Evolutionary conservation across 2,113 vertebrate species (phyloP).

Genomic region (Colinus virginianus): DNA sequence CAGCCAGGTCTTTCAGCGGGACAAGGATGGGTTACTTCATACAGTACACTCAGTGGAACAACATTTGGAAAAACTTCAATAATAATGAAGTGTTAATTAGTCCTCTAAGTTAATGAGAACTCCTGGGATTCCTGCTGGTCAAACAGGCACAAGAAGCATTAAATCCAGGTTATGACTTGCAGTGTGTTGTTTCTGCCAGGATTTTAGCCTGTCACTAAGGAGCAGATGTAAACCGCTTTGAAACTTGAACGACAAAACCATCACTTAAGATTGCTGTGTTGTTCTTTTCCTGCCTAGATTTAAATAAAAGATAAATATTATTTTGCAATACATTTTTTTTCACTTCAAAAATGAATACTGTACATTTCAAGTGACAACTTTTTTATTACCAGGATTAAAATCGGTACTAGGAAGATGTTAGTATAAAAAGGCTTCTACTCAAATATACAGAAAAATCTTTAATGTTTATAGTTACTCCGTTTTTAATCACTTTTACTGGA

Average conservation of each 20-base stretch:
- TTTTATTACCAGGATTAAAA: neutral
- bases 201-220: neutral
- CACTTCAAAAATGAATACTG: neutral
- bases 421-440: neutral
- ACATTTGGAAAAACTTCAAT: neutral
- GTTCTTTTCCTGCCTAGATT: neutral
- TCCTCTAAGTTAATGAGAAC: neutral
- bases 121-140: neutral
- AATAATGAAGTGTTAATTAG: neutral
- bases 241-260: neutral
- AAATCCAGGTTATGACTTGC: neutral
- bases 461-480: neutral
- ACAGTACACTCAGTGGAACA: neutral
- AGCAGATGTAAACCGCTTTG: neutral
- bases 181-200: neutral
- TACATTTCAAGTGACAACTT: neutral
- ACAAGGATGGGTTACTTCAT: neutral
- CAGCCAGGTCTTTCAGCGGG: neutral
- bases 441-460: neutral
- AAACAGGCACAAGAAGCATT: neutral
- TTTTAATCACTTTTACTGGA: neutral
- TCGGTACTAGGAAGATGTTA: neutral
- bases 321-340: neutral
- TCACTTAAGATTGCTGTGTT: neutral
- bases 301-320: neutral